phyloP scores from a whole-genome alignment of 2,888 invertebrate species.

The Rhogogaster chlorosoma region DNA sequence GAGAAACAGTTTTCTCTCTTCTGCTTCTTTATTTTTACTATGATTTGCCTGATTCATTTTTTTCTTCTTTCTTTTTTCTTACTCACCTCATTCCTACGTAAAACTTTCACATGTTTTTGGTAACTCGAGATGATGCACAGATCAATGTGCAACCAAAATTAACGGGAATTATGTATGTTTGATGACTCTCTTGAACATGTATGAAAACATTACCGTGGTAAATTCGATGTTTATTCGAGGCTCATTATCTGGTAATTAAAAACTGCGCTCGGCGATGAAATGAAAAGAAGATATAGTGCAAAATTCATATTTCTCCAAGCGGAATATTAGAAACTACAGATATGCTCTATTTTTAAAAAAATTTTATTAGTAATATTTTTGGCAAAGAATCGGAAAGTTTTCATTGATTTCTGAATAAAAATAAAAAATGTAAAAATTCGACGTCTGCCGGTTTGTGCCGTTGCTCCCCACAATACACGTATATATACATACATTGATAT shows the following conservation, averaged over 20 bases:
- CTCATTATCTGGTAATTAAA: neutral
- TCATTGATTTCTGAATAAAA: too few relatives aligned
- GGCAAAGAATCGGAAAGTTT: too few relatives aligned
- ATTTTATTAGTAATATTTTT: too few relatives aligned
- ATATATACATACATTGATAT: neutral
- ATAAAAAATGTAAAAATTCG: neutral
- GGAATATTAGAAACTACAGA: neutral
- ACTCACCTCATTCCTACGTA: neutral
- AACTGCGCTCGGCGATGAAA: neutral
- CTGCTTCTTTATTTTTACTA: neutral
- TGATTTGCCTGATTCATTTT: neutral
- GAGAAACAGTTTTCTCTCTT: constrained; percentile 30
- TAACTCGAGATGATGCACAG: neutral
- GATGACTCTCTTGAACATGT: neutral
- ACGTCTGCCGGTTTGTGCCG: neutral
- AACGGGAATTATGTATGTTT: neutral
- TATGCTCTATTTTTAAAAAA: too few relatives aligned
- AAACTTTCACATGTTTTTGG: neutral
- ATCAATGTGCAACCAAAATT: neutral
- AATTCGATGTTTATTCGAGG: neutral
- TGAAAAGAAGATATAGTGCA: neutral
- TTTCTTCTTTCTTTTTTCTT: neutral
- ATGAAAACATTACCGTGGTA: neutral
- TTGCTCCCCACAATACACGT: neutral
- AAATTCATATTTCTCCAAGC: neutral